A percentile compares a stretch with the other conserved stretches of the same genome.
These are phyloP conservation scores for Taenaris catops DNA, from an alignment of 2,888 invertebrate genomes.

Conservation along the genomic window DNA sequence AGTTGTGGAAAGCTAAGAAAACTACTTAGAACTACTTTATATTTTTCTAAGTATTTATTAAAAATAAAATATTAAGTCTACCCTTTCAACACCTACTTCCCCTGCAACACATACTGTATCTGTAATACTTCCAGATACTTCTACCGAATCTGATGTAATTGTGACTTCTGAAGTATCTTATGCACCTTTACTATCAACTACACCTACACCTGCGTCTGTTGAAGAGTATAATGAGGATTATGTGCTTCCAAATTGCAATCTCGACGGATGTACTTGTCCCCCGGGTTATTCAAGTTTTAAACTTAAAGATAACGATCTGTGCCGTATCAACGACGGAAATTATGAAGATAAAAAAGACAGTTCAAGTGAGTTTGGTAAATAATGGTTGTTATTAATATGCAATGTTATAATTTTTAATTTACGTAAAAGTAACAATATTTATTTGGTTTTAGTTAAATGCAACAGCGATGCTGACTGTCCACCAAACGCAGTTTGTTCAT, in stretches of 20 bases:
- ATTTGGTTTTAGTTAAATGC: slow-evolving; percentile 82
- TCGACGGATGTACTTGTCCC: slow-evolving; percentile 49
- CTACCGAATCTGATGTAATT: slow-evolving; percentile 27
- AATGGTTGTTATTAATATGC: too few species aligned
- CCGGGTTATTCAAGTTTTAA: slow-evolving; percentile 47
- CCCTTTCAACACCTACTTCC: too few species aligned
- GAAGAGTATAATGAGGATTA: slow-evolving; percentile 54
- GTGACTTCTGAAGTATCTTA: slow-evolving; percentile 16
- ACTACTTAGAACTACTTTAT: too few species aligned
- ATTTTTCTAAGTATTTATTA: too few species aligned
- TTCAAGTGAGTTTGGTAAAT: slow-evolving; percentile 52
- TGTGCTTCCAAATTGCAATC: slow-evolving; percentile 52
- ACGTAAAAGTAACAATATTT: too few species aligned
- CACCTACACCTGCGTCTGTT: slow-evolving; percentile 34
- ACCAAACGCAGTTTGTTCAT: slow-evolving; percentile 88
- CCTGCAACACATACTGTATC: slow-evolving; percentile 83
- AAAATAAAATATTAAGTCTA: too few species aligned
- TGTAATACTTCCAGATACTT: slow-evolving; percentile 80
- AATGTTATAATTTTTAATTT: too few species aligned
- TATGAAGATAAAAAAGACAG: slow-evolving; percentile 26
- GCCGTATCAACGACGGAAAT: slow-evolving; percentile 34
- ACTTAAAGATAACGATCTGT: slow-evolving; percentile 54
- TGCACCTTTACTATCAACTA: slow-evolving; percentile 24
- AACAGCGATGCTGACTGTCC: slow-evolving; percentile 89
- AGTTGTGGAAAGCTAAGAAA: too few species aligned